Evolutionary conservation across 2,113 vertebrate species (phyloP), one percentile per base, ranked within the genome.

Genomic region (Micronisus gabar): DNA sequence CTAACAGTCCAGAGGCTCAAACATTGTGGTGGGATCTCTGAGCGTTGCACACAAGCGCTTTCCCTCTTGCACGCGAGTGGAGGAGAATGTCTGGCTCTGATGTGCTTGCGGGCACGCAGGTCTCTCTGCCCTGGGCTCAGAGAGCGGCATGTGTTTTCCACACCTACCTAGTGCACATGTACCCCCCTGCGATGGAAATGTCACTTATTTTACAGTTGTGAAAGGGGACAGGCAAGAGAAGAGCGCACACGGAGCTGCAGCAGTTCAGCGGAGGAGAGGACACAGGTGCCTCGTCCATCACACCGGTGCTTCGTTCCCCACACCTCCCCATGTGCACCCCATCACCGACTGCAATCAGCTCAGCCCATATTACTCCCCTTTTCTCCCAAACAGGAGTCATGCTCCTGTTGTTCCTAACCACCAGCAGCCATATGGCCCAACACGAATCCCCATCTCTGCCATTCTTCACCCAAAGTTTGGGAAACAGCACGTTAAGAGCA

Each of bases 321-420:
- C 4, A 4, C 0, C 6, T 65, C 36, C 52, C 45, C 65, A 19
- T 3, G 3, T 1, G 16, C 30, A 9, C 21, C 32, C 61, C 11
- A 9, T 5, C 41, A 7, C 72, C 1, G 1, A 20, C 23, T 26
- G 61, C 29, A 4, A 8, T 13, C 65, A 6, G 13, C 47, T 38
- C 53, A 43, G 41, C 26, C 53, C 2, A 0, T 27, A 10, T 52
- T 11, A 30, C 10, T 61, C 76, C 65, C n/a, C 30, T 36, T 61
- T 73, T 26, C 59, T 47, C n/a, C 32, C 40, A 26, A 53, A 19
- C 8, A 40, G 43, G 40, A 71, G 7, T 36, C 4, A 0, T 17
- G 13, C 29, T 48, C 21, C 29, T 3, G 5, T 47, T 71, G 22
- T 48, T 72, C 71, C 58, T 21, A 9, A 40, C 25, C 9, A 9